These are phyloP conservation scores for Loxodonta africana DNA, from an alignment of 2,113 vertebrate genomes.

Conservation along the genomic window DNA sequence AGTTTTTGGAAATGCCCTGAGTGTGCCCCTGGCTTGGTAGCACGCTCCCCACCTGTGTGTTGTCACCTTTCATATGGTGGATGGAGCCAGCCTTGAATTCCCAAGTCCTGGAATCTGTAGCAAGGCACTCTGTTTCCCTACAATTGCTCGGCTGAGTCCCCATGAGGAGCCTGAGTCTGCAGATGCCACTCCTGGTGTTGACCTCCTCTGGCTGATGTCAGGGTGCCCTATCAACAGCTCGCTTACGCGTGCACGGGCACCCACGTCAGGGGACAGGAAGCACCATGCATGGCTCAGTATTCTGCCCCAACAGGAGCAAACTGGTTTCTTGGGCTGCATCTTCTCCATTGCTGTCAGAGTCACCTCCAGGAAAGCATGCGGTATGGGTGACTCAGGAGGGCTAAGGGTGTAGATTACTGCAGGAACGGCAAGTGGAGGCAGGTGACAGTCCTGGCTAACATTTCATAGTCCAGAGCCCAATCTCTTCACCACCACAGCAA, in stretches of 20 bases:
- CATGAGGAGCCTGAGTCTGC: not conserved
- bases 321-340: not conserved
- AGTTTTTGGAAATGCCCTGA: not conserved
- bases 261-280: not conserved
- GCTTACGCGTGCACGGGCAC: not conserved
- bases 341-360: not conserved
- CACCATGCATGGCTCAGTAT: rapidly evolving
- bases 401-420: rapidly evolving
- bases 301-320: not conserved
- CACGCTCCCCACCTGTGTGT: not conserved
- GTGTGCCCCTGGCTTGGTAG: not conserved
- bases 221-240: too few species aligned
- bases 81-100: not conserved
- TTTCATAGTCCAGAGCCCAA: not conserved
- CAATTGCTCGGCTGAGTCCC: not conserved
- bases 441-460: not conserved
- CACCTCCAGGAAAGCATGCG: not conserved
- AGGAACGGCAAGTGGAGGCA: not conserved
- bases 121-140: not conserved
- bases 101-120: not conserved
- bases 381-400: not conserved
- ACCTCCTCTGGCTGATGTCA: not conserved
- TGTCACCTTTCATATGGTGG: not conserved
- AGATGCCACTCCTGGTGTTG: not conserved
- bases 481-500: not conserved